Evolutionary conservation across 2,113 vertebrate genomes (phyloP).

Genomic region (Megaceryle torquata): DNA sequence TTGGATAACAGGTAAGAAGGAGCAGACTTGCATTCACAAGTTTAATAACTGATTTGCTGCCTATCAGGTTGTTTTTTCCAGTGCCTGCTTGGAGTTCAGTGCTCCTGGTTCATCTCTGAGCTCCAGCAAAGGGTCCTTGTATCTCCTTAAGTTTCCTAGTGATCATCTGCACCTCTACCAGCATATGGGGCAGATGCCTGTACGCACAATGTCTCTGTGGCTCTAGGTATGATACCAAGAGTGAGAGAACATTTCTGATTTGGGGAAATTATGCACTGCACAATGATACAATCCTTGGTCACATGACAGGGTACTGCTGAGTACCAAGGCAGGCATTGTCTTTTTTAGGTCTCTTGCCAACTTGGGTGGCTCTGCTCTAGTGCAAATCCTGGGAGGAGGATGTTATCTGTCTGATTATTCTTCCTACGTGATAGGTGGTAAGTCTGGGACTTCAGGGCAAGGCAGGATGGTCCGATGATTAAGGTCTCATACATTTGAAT

Average conservation of each 20-base stretch:
- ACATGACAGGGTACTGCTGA: rapidly evolving
- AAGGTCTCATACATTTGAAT: background rate
- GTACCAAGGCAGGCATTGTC: background rate
- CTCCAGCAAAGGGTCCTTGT: background rate
- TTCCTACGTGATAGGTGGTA: background rate
- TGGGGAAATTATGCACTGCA: background rate
- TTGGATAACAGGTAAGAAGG: background rate
- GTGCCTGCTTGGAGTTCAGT: background rate
- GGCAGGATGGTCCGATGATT: background rate
- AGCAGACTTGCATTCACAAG: rapidly evolving
- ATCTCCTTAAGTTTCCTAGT: background rate
- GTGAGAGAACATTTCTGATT: background rate
- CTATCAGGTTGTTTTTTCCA: background rate
- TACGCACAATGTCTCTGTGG: rapidly evolving
- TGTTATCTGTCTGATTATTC: background rate
- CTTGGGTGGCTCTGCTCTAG: background rate
- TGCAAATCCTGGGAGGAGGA: background rate
- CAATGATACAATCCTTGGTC: background rate
- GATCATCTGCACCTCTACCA: background rate
- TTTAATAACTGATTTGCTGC: background rate
- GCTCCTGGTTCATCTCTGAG: background rate
- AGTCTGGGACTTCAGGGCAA: background rate
- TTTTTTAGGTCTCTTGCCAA: background rate
- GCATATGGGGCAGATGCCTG: background rate
- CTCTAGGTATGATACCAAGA: background rate